Conservation (phyloP, 2,888 invertebrate species). For the Hyposoter didymator region DNA sequence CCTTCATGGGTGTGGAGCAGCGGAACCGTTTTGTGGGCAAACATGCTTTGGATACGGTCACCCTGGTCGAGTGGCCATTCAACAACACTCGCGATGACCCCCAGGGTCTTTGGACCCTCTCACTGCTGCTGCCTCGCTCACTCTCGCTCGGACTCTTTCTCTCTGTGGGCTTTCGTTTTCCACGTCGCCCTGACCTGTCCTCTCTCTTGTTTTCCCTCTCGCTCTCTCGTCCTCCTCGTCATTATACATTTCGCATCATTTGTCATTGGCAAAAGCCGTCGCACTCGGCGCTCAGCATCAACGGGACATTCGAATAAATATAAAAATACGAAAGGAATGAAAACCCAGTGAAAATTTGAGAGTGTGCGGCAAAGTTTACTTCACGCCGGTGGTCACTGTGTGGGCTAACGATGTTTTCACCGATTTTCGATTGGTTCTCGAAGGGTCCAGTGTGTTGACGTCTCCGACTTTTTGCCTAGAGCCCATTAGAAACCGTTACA, state of each 20-base stretch:
- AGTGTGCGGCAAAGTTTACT: conserved; percentile 9
- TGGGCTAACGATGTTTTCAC: conserved; percentile 72
- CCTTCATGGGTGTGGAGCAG: conserved; percentile 57
- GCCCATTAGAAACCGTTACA: conserved; percentile 73
- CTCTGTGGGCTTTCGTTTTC: background rate
- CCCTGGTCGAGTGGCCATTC: conserved; percentile 74
- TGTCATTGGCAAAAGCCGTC: conserved; percentile 58
- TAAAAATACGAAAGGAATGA: conserved; percentile 23
- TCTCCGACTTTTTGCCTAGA: conserved; percentile 43
- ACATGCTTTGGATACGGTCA: conserved; percentile 75
- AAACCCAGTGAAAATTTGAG: conserved; percentile 21
- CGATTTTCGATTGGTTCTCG: conserved; percentile 62
- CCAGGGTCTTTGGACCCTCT: conserved; percentile 39
- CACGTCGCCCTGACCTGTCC: background rate
- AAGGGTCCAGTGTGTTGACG: conserved; percentile 1
- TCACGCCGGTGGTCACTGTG: conserved; percentile 37
- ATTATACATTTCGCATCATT: conserved; percentile 56
- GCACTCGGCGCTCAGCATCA: conserved; percentile 20
- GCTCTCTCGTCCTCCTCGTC: background rate
- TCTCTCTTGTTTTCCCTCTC: conserved; percentile 10
- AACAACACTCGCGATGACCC: conserved; percentile 67
- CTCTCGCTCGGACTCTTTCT: background rate
- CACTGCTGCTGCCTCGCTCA: conserved; percentile 19
- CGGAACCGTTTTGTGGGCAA: conserved; percentile 76
- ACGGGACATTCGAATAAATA: conserved; percentile 17